Evolutionary conservation across 2,888 invertebrate genomes (phyloP).

Genomic region (Phyllotreta cruciferae): DNA sequence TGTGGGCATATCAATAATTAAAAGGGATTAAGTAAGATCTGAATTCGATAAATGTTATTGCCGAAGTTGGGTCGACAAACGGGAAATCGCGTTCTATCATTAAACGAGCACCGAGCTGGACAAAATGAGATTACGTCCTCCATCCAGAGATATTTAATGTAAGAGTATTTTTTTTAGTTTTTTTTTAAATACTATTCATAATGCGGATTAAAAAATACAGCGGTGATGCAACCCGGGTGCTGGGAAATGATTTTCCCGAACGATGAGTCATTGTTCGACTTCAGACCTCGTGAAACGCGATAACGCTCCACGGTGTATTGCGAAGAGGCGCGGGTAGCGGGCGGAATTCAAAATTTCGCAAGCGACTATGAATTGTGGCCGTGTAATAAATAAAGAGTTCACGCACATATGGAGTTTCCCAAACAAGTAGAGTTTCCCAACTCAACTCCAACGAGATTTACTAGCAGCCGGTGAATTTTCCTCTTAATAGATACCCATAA

Average conservation of each 20-base stretch:
- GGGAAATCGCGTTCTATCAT: neutral
- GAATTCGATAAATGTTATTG: slow-evolving; percentile 24
- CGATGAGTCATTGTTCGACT: neutral
- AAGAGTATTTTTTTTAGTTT: too few species aligned
- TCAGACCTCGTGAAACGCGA: neutral
- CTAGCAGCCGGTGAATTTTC: slow-evolving; percentile 36
- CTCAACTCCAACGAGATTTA: slow-evolving; percentile 38
- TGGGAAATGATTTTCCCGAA: too few species aligned
- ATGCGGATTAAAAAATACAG: too few species aligned
- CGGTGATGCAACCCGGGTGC: too few species aligned
- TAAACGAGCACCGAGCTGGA: too few species aligned
- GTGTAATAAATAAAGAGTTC: slow-evolving; percentile 47
- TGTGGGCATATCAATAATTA: slow-evolving; percentile 25
- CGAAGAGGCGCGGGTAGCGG: neutral
- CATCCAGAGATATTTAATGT: too few species aligned
- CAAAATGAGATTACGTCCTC: too few species aligned
- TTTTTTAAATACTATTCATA: too few species aligned
- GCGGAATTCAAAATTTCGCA: slow-evolving; percentile 21
- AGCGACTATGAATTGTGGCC: slow-evolving; percentile 45
- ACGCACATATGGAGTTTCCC: slow-evolving; percentile 46
- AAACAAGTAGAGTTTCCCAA: slow-evolving; percentile 37
- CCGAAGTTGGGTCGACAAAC: slow-evolving; percentile 17
- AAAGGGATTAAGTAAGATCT: slow-evolving; percentile 24
- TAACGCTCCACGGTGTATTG: neutral
- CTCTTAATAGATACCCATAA: slow-evolving; percentile 22